phyloP scores from a whole-genome alignment of 64 coral and sea anemone genomes.

The Montipora cactus region DNA sequence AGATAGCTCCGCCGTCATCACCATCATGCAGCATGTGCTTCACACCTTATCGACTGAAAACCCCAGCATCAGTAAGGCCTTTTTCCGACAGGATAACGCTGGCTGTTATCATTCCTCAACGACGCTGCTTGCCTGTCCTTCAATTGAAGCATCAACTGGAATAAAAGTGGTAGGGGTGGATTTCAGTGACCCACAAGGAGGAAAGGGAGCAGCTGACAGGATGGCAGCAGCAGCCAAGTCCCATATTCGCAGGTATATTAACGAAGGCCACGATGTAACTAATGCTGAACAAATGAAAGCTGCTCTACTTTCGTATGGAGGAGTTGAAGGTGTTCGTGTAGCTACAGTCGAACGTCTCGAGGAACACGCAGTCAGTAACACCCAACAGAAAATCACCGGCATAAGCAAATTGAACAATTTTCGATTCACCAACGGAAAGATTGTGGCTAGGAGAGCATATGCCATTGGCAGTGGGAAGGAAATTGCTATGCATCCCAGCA shows the following conservation, averaged over 20 bases:
- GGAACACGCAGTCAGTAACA: not conserved
- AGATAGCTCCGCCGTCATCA: not conserved
- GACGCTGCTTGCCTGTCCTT: constrained; percentile 23
- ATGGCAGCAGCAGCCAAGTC: constrained; percentile 35
- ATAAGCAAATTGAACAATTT: constrained; percentile 56
- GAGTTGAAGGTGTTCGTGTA: not conserved
- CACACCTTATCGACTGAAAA: not conserved
- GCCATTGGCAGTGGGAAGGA: constrained; percentile 32
- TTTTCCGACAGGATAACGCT: not conserved
- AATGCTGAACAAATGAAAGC: constrained; percentile 14
- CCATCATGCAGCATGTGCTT: not conserved
- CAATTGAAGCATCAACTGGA: not conserved
- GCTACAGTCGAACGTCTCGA: not conserved
- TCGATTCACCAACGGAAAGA: constrained; percentile 21
- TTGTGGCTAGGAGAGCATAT: constrained; percentile 52
- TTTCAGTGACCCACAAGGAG: constrained; percentile 64
- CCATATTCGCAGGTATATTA: constrained; percentile 15
- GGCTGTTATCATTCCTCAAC: constrained; percentile 47
- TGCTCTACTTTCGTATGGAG: not conserved
- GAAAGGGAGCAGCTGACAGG: constrained; percentile 33
- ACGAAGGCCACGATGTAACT: not conserved
- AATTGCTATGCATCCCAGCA: not conserved
- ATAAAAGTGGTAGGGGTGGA: constrained; percentile 33
- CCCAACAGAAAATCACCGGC: not conserved
- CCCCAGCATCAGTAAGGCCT: not conserved